Conservation (phyloP, 2,113 vertebrate genomes). For the Perccottus glenii region DNA sequence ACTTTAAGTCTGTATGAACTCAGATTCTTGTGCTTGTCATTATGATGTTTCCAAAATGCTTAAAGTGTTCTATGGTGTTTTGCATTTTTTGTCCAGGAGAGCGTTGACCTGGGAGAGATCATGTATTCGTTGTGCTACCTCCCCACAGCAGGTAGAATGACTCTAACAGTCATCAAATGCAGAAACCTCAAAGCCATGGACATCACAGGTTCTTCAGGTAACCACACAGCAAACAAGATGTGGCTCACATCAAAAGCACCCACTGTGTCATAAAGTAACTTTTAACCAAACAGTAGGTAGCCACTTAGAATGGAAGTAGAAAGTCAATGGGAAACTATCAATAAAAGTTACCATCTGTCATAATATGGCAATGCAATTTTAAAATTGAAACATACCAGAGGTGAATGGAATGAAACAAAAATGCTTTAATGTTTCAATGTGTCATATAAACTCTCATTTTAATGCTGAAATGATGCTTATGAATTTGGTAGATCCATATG, state of each 20-base stretch:
- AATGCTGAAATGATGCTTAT: background rate
- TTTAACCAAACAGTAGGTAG: constrained; percentile 17
- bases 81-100: constrained; percentile 82
- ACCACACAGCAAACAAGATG: constrained; percentile 29
- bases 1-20: too few species aligned
- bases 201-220: constrained; percentile 97
- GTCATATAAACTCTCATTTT: background rate
- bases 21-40: background rate
- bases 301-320: constrained; percentile 11
- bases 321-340: background rate
- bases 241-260: constrained; percentile 45
- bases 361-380: background rate
- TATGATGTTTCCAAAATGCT: background rate
- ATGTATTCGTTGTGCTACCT: constrained; percentile 99
- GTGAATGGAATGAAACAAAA: background rate
- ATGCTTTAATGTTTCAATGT: too few species aligned
- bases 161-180: constrained; percentile 97
- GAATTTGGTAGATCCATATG: constrained; percentile 88
- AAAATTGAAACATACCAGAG: background rate
- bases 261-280: constrained; percentile 21
- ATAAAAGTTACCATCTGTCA: background rate
- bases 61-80: background rate
- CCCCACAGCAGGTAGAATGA: constrained; percentile 97
- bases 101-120: constrained; percentile 96
- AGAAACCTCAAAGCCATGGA: constrained; percentile 99